phyloP scores from a whole-genome alignment of 2,113 vertebrate genomes.

The Nycticorax nycticorax region DNA sequence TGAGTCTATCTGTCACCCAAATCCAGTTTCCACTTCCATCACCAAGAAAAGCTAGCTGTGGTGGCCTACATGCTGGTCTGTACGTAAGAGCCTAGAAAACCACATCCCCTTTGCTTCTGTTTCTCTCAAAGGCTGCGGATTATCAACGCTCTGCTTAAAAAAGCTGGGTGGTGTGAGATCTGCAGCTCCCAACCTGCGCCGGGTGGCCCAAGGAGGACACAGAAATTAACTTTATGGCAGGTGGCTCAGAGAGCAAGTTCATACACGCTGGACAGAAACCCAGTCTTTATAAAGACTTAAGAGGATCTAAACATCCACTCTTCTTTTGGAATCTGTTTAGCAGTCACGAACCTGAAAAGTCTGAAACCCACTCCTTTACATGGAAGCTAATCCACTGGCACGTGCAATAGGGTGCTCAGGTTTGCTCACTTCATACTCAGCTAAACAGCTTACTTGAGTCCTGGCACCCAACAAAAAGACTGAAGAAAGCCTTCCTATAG shows the following conservation, averaged over 20 bases:
- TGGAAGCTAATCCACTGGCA: background rate
- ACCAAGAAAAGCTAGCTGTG: background rate
- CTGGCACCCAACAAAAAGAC: background rate
- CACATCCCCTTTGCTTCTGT: background rate
- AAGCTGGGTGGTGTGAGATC: background rate
- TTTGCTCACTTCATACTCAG: background rate
- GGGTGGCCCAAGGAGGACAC: background rate
- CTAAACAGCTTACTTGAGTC: background rate
- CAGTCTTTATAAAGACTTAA: background rate
- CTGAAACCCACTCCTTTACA: background rate
- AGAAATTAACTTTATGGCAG: background rate
- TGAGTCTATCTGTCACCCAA: background rate
- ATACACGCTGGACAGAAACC: background rate
- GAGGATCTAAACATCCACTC: background rate
- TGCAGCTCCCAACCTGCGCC: background rate
- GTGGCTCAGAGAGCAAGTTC: background rate
- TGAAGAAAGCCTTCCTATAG: background rate
- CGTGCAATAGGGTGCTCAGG: rapidly evolving
- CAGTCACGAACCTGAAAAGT: background rate
- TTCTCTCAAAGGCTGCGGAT: background rate
- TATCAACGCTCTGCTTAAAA: background rate
- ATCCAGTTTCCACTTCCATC: background rate
- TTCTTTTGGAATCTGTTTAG: background rate
- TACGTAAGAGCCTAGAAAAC: background rate
- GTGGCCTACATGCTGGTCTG: background rate